A percentile compares a stretch with the other conserved stretches of the same genome.
Conservation (phyloP, 2,888 invertebrate genomes). For the Formica aserva region DNA sequence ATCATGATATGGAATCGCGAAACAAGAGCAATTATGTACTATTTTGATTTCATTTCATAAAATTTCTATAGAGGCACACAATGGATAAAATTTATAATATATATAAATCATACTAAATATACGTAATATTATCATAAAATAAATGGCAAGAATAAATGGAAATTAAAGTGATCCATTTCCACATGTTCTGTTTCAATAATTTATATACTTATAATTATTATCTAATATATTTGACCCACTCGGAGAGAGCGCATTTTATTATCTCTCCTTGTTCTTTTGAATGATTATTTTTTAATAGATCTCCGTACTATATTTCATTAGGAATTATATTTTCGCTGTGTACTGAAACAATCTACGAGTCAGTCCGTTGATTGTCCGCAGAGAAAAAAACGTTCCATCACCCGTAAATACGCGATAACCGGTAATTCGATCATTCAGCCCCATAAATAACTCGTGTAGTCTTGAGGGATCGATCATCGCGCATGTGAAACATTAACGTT, state of each 20-base stretch:
- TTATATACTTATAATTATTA: not conserved
- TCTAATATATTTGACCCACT: not conserved
- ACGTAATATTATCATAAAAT: not conserved
- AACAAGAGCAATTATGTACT: not conserved
- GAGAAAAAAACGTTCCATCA: not conserved
- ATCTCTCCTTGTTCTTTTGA: not conserved
- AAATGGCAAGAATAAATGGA: not conserved
- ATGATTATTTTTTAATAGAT: not conserved
- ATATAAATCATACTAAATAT: not conserved
- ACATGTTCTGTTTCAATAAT: not conserved
- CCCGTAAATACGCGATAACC: not conserved
- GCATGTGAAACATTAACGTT: slow-evolving; percentile 12
- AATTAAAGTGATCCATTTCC: not conserved
- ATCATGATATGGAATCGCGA: not conserved
- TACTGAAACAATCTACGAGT: not conserved
- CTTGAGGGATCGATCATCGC: not conserved
- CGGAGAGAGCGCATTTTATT: not conserved
- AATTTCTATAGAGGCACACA: not conserved
- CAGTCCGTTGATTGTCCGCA: not conserved
- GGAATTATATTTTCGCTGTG: not conserved
- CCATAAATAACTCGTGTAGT: slow-evolving; percentile 10
- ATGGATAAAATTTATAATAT: not conserved
- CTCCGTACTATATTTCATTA: not conserved
- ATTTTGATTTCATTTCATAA: not conserved
- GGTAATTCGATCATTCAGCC: slow-evolving; percentile 9